Evolutionary conservation across 2,888 invertebrate genomes (phyloP), one percentile per base, ranked within the genome.

Genomic region (Nematopogon swammerdamellus): DNA sequence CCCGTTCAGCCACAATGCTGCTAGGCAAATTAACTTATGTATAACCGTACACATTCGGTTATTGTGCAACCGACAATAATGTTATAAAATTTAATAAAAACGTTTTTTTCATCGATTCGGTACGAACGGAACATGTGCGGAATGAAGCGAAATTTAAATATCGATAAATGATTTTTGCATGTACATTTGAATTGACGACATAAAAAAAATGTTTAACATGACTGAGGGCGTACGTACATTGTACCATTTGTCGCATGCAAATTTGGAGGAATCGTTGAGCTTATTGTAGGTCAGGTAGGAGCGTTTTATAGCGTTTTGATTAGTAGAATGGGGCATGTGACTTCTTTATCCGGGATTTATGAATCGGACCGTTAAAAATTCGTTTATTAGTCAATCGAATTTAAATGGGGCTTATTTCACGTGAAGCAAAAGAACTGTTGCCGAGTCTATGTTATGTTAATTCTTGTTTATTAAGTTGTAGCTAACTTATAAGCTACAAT

Each of bases 111-210:
- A 72, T 64, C 60, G 62, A 75, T 76, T 71, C 63, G 72, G 60
- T 56, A 63, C 69, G 68, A 64, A 62, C 60, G 59, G 63, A 67
- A 64, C 74, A 70, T 71, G 72, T 67, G 73, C 70, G 68, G 56
- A 54, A 58, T 67, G 65, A 68, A 72, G 68, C 63, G 65, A 68
- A 65, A 68, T 73, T 71, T 71, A 72, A 75, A 73, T 64, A 64
- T 64, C 67, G 64, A 70, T 72, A 76, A 77, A 76, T 70, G 73
- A 72, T 72, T 77, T 79, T 77, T 75, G 70, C 77, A 79, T 77
- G 76, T 74, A 74, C 66, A 36, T 36, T n/a, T 14, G 36, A 14
- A 36, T 36, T 36, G 36, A 14, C 11, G 25, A 36, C 8, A 36
- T 14, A 36, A 36, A 36, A 36, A 36, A 36, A 36, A 14, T 6